These are phyloP conservation scores for Nematolebias whitei DNA, from an alignment of 2,113 vertebrate species.

Conservation along the genomic window DNA sequence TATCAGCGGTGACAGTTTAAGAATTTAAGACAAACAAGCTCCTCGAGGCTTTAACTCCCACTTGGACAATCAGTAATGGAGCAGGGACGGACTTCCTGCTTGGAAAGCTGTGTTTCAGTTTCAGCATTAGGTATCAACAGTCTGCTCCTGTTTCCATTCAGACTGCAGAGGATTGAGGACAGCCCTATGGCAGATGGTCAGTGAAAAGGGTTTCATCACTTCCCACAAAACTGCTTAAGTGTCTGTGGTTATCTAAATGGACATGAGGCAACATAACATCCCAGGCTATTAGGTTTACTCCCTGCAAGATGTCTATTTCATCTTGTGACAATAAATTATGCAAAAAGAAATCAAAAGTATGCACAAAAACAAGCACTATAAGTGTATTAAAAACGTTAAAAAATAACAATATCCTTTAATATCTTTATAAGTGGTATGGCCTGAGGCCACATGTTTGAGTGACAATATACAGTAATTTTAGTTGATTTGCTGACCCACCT, in stretches of 20 bases:
- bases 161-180: constrained; percentile 43
- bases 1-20: constrained; percentile 44
- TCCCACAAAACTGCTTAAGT: constrained; percentile 43
- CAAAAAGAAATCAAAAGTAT: background rate
- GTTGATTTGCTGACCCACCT: too few species aligned
- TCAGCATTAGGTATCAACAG: constrained; percentile 32
- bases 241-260: constrained; percentile 28
- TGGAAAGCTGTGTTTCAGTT: constrained; percentile 39
- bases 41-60: constrained; percentile 26
- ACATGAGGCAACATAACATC: constrained; percentile 27
- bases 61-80: constrained; percentile 29
- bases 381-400: background rate
- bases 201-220: constrained; percentile 44
- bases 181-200: constrained; percentile 58
- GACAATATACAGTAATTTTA: too few species aligned
- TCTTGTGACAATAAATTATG: background rate
- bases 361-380: background rate
- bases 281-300: constrained; percentile 5
- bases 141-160: constrained; percentile 39
- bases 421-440: background rate
- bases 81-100: constrained; percentile 17
- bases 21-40: constrained; percentile 37
- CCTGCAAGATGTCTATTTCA: constrained; percentile 11
- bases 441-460: too few species aligned
- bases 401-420: too few species aligned